Conservation (phyloP, 2,888 invertebrate species). For the Drosophila tripunctata region DNA sequence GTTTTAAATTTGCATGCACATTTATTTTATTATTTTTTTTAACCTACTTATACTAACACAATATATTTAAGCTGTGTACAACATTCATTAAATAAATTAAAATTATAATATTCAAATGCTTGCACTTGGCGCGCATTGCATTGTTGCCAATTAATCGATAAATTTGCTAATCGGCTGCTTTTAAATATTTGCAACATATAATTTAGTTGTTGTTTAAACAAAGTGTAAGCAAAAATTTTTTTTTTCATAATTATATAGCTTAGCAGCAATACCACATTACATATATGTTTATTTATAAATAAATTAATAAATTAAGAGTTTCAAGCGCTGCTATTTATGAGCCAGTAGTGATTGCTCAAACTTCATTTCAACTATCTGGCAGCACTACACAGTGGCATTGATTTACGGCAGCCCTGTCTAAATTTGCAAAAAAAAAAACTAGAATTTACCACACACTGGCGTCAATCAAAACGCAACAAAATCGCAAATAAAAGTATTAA, state of each 20-base stretch:
- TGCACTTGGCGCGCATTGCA: slow-evolving; percentile 20
- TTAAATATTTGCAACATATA: too few species aligned
- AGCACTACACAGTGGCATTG: slow-evolving; percentile 13
- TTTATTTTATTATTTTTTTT: background rate
- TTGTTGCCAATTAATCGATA: slow-evolving; percentile 32
- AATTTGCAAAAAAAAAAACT: slow-evolving; percentile 43
- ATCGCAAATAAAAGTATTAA: slow-evolving; percentile 43
- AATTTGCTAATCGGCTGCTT: too few species aligned
- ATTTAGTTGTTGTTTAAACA: too few species aligned
- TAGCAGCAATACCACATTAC: too few species aligned
- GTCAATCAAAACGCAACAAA: slow-evolving; percentile 49
- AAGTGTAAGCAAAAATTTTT: too few species aligned
- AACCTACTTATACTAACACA: too few species aligned
- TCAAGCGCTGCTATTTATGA: background rate
- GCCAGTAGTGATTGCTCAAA: background rate
- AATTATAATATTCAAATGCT: slow-evolving; percentile 24
- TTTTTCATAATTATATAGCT: too few species aligned
- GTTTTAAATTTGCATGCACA: background rate
- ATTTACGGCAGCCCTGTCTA: slow-evolving; percentile 42
- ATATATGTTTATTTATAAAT: background rate
- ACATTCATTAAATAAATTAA: too few species aligned
- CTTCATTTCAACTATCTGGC: slow-evolving; percentile 30
- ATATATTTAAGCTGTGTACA: too few species aligned
- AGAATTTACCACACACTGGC: slow-evolving; percentile 53
- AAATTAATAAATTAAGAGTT: background rate